Conservation (phyloP, 2,113 vertebrate species). For the Pan troglodytes region NHGRI_mPanTro3-v2.1_pri NC_072403.2:164376501-164377000, state of each 20-base stretch:
- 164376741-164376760: background rate
- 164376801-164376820: background rate
- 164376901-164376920: background rate
- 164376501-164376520: background rate
- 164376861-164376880: background rate
- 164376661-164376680: background rate
- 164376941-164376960: background rate
- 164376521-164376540: no score
- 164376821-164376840: background rate
- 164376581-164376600: background rate
- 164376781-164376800: background rate
- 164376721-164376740: background rate
- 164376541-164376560: rapidly evolving
- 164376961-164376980: background rate
- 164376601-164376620: background rate
- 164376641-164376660: background rate
- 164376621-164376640: background rate
- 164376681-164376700: background rate
- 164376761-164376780: background rate
- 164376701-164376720: background rate
- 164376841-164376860: background rate
- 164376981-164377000: background rate
- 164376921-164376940: background rate
- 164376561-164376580: background rate
- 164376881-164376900: background rate